Percentiles rank a stretch among this genome's conserved stretches.
These are phyloP conservation scores for Apostichopus parvimensis DNA, from an alignment of 35 echinoderm and acorn worm species.

Conservation along the genomic window DNA sequence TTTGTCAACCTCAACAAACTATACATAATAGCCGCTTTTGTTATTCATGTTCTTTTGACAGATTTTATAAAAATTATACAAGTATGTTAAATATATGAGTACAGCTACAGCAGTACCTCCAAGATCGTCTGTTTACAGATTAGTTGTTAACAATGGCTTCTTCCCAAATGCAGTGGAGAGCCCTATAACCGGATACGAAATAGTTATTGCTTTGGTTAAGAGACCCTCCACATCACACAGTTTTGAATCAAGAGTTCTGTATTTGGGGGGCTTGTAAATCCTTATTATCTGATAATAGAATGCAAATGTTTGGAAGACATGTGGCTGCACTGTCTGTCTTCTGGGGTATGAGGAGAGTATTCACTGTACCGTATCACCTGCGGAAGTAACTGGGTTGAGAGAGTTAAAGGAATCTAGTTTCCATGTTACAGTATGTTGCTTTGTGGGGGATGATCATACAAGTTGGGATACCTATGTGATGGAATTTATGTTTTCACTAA, in stretches of 20 bases:
- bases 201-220: too few species aligned
- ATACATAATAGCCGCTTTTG: too few species aligned
- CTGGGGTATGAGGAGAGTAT: background rate
- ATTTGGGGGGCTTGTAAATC: background rate
- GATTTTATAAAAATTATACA: too few species aligned
- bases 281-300: background rate
- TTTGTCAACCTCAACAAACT: too few species aligned
- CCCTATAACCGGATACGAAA: too few species aligned
- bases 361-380: background rate
- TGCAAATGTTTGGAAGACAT: background rate
- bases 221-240: too few species aligned
- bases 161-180: too few species aligned
- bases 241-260: background rate
- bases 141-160: too few species aligned
- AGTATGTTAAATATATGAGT: too few species aligned
- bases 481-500: slow-evolving; percentile 16
- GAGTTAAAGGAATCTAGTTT: slow-evolving; percentile 35
- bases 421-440: slow-evolving; percentile 36
- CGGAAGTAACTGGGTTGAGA: slow-evolving; percentile 3
- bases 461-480: slow-evolving; percentile 16
- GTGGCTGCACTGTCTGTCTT: background rate
- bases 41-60: too few species aligned
- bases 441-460: background rate
- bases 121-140: too few species aligned
- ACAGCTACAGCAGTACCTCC: too few species aligned